phyloP scores from a whole-genome alignment of 2,888 invertebrate species.

The Cyaniris semiargus region DNA sequence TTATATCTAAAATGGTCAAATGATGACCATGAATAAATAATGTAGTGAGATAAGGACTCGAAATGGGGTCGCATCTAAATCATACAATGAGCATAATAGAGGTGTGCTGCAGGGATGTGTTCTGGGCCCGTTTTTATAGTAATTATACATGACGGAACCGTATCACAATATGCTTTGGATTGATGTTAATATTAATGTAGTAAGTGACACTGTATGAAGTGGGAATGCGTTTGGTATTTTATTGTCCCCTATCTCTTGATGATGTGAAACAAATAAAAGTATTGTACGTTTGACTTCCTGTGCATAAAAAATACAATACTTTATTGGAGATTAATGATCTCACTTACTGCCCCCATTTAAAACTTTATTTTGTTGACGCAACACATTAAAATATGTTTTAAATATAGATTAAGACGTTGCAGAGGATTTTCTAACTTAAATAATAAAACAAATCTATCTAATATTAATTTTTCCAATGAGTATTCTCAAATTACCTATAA shows the following conservation, averaged over 20 bases:
- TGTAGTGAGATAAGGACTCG: constrained; percentile 63
- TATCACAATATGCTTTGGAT: constrained; percentile 68
- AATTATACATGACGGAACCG: constrained; percentile 73
- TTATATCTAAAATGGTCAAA: constrained; percentile 78
- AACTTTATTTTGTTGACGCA: neutral
- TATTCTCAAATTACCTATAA: neutral
- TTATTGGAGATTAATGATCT: constrained; percentile 10
- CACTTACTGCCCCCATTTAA: neutral
- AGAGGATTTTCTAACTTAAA: neutral
- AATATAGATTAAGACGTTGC: neutral
- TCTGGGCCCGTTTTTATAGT: constrained; percentile 63
- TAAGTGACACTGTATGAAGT: constrained; percentile 35
- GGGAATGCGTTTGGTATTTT: neutral
- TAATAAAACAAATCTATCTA: neutral
- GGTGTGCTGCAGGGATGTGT: constrained; percentile 60
- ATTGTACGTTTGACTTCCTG: constrained; percentile 12
- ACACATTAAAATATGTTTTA: no score
- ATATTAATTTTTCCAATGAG: neutral
- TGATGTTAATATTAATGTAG: constrained; percentile 49
- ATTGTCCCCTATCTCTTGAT: constrained; percentile 12
- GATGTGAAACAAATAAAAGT: constrained; percentile 32
- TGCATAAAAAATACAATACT: constrained; percentile 27
- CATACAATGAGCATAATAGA: constrained; percentile 62
- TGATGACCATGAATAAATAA: constrained; percentile 81
- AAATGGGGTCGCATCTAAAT: constrained; percentile 58